phyloP scores from a whole-genome alignment of 2,113 vertebrate genomes.

The Cyanistes caeruleus region DNA sequence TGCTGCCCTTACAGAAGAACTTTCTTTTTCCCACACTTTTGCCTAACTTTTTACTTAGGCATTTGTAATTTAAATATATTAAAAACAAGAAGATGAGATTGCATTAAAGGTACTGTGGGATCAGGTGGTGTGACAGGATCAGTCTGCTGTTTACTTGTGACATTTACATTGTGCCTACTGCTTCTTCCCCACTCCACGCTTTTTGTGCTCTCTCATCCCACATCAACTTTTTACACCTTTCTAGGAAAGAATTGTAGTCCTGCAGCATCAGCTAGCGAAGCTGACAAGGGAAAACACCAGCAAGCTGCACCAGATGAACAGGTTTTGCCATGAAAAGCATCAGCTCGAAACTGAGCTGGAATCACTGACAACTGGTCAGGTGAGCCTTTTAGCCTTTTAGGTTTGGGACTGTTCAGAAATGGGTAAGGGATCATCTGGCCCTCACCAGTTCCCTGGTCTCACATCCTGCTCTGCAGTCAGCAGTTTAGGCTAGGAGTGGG shows the following conservation, averaged over 20 bases:
- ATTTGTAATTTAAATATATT: not conserved
- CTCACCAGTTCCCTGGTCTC: not conserved
- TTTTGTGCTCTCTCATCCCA: not conserved
- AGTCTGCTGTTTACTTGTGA: not conserved
- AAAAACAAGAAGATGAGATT: not conserved
- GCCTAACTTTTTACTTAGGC: not conserved
- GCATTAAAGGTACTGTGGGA: not conserved
- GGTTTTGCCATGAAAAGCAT: slow-evolving; percentile 77
- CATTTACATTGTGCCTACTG: fast-evolving
- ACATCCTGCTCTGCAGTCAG: not conserved
- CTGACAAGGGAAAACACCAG: slow-evolving; percentile 81
- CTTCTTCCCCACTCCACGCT: not conserved
- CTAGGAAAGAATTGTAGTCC: slow-evolving; percentile 78
- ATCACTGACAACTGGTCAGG: slow-evolving; percentile 75
- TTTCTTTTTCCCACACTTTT: not conserved
- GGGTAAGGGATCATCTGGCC: not conserved
- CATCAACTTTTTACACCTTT: not conserved
- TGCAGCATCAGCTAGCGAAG: slow-evolving; percentile 70
- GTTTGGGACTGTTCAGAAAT: not conserved
- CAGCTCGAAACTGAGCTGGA: slow-evolving; percentile 79
- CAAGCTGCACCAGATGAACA: slow-evolving; percentile 74
- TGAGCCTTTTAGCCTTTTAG: slow-evolving; percentile 27
- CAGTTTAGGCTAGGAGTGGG: not conserved
- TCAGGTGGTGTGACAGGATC: not conserved
- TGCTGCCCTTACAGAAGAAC: not conserved